Evolutionary conservation across 2,888 invertebrate genomes (phyloP), one percentile per base, ranked within the genome.

Genomic region (Eulithis prunata): DNA sequence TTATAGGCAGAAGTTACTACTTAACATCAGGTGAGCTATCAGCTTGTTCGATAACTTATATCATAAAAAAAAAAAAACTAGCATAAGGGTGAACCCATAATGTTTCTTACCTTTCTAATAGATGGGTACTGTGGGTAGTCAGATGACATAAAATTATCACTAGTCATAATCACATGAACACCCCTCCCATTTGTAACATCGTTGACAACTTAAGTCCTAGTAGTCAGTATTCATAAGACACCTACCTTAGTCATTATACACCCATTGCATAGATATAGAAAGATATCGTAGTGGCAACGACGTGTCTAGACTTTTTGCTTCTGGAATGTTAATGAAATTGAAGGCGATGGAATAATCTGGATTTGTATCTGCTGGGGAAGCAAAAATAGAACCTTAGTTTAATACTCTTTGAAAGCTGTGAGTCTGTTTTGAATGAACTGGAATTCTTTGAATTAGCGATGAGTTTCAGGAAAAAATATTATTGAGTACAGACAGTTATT

Each of bases 171-270:
- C 75, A 77, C 78, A 66, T 80, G 82, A 86, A 85, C 80, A 78
- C 79, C 75, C 68, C 68, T 75, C 71, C 80, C 78, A 84, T 87
- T 84, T 86, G 89, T 89, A 87, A 84, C 49, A 49, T 14, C 84
- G 83, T 82, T 91, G 92, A 91, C 91, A 91, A 88, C 84, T 90
- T 91, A 90, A 91, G 88, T 83, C 80, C 76, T 80, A 83, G 84
- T 86, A 84, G 87, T 89, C 87, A 84, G 88, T 89, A 90, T 89
- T 89, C 90, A 89, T 88, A 90, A 88, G 65, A 68, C 64, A 61
- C 51, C 87, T 83, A 88, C 86, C 88, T 86, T 87, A 82, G 81
- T 85, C 84, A 82, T 86, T 87, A 86, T 78, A 82, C 84, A 82
- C 80, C 77, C 74, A 75, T 74, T 73, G 68, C 74, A 71, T 77